Percentiles rank a stretch among this genome's conserved stretches.
These are phyloP conservation scores for Drosophila formosana DNA, from an alignment of 2,888 invertebrate species.

Conservation along the genomic window DNA sequence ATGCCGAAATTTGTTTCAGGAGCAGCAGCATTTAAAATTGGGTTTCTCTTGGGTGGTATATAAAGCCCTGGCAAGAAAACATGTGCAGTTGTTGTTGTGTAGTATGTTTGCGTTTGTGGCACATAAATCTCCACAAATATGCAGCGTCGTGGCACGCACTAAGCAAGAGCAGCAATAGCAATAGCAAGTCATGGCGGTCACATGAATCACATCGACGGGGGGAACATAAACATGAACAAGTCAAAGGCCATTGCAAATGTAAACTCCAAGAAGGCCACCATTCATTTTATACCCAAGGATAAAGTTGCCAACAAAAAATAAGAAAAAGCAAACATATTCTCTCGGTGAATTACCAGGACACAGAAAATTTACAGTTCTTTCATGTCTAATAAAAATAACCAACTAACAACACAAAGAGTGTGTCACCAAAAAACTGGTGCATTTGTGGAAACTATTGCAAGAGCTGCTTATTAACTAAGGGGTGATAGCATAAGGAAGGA, in stretches of 20 bases:
- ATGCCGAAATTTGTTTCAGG: slow-evolving; percentile 69
- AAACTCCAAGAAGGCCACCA: slow-evolving; percentile 55
- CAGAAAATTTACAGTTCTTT: slow-evolving; percentile 39
- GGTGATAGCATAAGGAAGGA: neutral
- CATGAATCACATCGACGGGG: slow-evolving; percentile 47
- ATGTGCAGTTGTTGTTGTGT: slow-evolving; percentile 38
- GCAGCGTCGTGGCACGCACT: slow-evolving; percentile 58
- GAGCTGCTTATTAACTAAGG: neutral
- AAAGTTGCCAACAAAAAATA: slow-evolving; percentile 23
- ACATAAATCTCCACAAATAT: slow-evolving; percentile 67
- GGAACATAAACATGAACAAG: slow-evolving; percentile 23
- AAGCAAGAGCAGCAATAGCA: slow-evolving; percentile 22
- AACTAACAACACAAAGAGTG: neutral
- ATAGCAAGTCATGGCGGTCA: slow-evolving; percentile 37
- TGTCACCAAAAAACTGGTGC: neutral
- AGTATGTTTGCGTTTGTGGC: slow-evolving; percentile 17
- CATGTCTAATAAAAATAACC: slow-evolving; percentile 14
- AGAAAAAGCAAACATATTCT: neutral
- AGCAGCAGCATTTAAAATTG: slow-evolving; percentile 61
- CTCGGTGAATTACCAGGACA: slow-evolving; percentile 34
- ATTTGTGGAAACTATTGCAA: neutral
- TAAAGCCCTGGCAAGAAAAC: slow-evolving; percentile 43
- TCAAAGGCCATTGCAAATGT: slow-evolving; percentile 54
- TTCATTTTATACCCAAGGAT: slow-evolving; percentile 36
- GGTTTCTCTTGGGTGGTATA: slow-evolving; percentile 67